These are phyloP conservation scores for Chaetodon trifascialis DNA, from an alignment of 2,113 vertebrate genomes.

Conservation along the genomic window DNA sequence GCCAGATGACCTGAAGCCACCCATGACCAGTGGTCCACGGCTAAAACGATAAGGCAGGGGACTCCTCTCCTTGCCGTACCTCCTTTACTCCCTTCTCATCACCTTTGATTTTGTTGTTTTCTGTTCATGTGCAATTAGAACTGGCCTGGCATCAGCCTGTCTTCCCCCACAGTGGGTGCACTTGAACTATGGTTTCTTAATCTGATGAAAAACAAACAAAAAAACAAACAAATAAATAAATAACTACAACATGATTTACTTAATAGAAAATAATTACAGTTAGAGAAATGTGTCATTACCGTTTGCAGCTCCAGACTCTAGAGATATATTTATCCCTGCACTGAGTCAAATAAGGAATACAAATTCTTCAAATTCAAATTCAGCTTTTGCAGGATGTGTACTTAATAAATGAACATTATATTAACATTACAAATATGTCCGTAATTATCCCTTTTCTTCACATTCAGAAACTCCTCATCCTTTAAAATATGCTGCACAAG, in stretches of 20 bases:
- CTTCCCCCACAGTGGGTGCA: neutral
- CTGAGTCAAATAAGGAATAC: neutral
- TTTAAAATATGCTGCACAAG: conserved; percentile 12
- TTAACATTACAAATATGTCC: conserved; percentile 7
- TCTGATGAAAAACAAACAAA: neutral
- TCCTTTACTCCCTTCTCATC: conserved; percentile 17
- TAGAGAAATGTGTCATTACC: neutral
- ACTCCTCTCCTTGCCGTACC: conserved; percentile 30
- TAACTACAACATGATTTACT: neutral
- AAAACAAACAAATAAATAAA: neutral
- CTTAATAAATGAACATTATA: conserved; percentile 3
- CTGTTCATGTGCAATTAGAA: neutral
- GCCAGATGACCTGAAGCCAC: conserved; percentile 72
- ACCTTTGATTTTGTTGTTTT: conserved; percentile 22
- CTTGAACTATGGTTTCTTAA: neutral
- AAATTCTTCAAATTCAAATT: conserved; percentile 2
- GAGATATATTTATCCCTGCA: neutral
- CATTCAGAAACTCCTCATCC: neutral
- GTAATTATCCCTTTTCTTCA: conserved; percentile 17
- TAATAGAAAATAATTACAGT: neutral
- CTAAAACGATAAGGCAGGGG: conserved; percentile 67
- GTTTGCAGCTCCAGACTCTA: neutral
- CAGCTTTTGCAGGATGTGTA: neutral
- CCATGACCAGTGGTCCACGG: conserved; percentile 58
- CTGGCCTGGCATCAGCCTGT: neutral